Percentiles rank a stretch among this genome's conserved stretches.
These are phyloP conservation scores for Hyla sarda DNA, from an alignment of 2,113 vertebrate genomes.

Conservation along the genomic window DNA sequence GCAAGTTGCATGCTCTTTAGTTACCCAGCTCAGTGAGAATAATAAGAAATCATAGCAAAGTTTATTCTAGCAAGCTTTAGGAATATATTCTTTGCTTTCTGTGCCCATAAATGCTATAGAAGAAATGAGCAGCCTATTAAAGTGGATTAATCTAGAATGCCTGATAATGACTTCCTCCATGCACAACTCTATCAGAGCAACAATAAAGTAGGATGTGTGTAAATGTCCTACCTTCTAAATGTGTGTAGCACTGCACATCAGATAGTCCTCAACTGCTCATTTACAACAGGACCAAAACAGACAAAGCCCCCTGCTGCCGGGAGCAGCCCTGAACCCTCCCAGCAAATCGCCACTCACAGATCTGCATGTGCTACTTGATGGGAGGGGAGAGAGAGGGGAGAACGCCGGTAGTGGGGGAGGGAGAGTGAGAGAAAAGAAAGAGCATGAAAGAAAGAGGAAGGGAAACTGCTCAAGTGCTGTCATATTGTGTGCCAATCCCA, in stretches of 20 bases:
- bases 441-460: slow-evolving; percentile 62
- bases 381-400: slow-evolving; percentile 52
- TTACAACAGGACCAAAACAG: slow-evolving; percentile 67
- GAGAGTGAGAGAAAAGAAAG: slow-evolving; percentile 58
- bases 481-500: slow-evolving; percentile 75
- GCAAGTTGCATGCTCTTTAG: not conserved
- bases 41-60: not conserved
- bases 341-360: slow-evolving; percentile 76
- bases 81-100: not conserved
- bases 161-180: not conserved
- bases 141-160: not conserved
- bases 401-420: slow-evolving; percentile 59
- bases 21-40: not conserved
- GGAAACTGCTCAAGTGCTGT: slow-evolving; percentile 76
- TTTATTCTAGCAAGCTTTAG: not conserved
- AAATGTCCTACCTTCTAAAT: slow-evolving; percentile 44
- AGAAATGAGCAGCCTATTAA: not conserved
- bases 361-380: slow-evolving; percentile 77
- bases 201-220: slow-evolving; percentile 22
- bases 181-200: not conserved
- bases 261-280: slow-evolving; percentile 63
- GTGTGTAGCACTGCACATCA: slow-evolving; percentile 52
- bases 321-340: slow-evolving; percentile 65
- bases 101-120: not conserved
- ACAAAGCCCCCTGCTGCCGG: slow-evolving; percentile 75